phyloP scores from a whole-genome alignment of 2,797 vertebrate genomes.

The Ctenosaura bakeri region DNA sequence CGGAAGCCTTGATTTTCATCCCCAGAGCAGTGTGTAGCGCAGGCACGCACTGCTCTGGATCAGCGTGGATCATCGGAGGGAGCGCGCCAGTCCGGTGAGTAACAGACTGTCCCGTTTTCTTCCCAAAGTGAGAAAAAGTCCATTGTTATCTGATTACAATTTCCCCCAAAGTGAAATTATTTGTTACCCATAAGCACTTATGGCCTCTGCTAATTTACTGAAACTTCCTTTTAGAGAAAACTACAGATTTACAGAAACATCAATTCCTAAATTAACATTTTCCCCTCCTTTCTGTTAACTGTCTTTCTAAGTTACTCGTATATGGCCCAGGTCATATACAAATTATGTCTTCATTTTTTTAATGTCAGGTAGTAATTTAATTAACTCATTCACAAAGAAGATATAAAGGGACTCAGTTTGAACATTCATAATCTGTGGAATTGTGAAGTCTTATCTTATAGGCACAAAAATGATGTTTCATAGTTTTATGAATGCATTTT shows the following conservation, averaged over 20 bases:
- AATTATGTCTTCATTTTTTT: slow-evolving; percentile 68
- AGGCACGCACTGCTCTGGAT: too few species aligned
- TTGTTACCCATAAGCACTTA: slow-evolving; percentile 10
- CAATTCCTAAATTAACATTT: slow-evolving; percentile 67
- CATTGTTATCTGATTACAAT: slow-evolving; percentile 7
- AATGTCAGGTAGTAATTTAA: slow-evolving; percentile 57
- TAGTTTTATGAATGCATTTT: not conserved
- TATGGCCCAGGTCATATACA: slow-evolving; percentile 61
- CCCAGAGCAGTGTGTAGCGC: too few species aligned
- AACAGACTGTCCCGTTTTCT: too few species aligned
- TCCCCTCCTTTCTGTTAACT: slow-evolving; percentile 45
- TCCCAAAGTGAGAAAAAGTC: too few species aligned
- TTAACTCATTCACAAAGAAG: slow-evolving; percentile 46
- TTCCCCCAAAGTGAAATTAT: slow-evolving; percentile 12
- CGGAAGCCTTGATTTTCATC: too few species aligned
- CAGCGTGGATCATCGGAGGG: too few species aligned
- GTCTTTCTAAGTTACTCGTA: slow-evolving; percentile 71
- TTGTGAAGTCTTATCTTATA: not conserved
- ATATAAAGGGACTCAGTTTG: slow-evolving; percentile 34
- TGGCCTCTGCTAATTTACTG: slow-evolving; percentile 4
- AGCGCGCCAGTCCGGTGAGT: too few species aligned
- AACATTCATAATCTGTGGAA: slow-evolving; percentile 40
- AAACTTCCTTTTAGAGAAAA: slow-evolving; percentile 33
- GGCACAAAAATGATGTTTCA: slow-evolving; percentile 33
- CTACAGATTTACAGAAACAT: slow-evolving; percentile 62